Evolutionary conservation across 1,140 invertebrate species (phyloP), one percentile per base, ranked within the genome.

Genomic region (Pseudomyrmex flavicornis): DNA sequence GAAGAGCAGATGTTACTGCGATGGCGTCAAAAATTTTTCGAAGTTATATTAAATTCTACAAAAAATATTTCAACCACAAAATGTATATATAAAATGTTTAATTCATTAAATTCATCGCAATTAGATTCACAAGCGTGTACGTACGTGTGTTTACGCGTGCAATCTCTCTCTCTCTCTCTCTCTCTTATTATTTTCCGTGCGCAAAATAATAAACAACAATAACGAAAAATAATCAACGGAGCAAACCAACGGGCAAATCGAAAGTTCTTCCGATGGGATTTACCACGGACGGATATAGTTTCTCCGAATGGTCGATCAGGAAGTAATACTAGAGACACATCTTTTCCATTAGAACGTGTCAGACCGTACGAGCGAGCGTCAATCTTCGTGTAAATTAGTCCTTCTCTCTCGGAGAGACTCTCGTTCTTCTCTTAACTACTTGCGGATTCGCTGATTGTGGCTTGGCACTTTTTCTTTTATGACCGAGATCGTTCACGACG

Each of bases 301-400:
- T 70, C 35, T 35, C 44, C 56, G 52, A 48, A 22, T 72, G 66
- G 76, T 72, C 44, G 76, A 70, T 70, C 76, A 48, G 44, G n/a
- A 54, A 44, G 10, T 61, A 66, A 80, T 80, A 80, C 72, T 72
- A 80, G 76, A 80, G 76, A 80, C 76, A 80, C 65, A 80, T 80
- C 76, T 80, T 80, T 80, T 80, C 76, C 66, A 80, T 80, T 80
- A 80, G 76, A 80, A 52, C 66, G 66, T 80, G 76, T 80, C 76
- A 80, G 56, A n/a, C 22, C 54, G 44, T 70, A 72, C 76, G 76
- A 72, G 61, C 52, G 61, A 44, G 76, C 76, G 54, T 80, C 76
- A 80, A 80, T 80, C 76, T 80, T 22, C 54, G 76, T 69, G 76
- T 72, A 72, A 80, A 80, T 80, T 80, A 80, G 76, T 80, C 20